Conservation (phyloP, 2,797 vertebrate genomes). For the Artibeus jamaicensis region DNA sequence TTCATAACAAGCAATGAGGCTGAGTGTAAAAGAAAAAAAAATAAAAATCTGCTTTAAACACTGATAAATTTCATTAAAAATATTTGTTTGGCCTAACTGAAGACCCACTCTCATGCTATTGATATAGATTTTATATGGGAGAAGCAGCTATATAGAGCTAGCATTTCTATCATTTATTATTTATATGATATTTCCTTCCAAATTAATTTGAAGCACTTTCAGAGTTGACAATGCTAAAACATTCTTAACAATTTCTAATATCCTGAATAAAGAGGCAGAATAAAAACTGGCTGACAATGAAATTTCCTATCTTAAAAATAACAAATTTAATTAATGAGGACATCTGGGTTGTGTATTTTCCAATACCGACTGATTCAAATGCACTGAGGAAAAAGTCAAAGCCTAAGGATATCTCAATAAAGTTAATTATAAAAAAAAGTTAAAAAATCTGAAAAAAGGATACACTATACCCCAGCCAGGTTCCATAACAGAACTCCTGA, state of each 20-base stretch:
- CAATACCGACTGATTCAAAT: not conserved
- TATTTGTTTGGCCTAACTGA: not conserved
- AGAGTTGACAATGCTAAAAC: not conserved
- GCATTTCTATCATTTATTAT: not conserved
- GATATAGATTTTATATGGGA: not conserved
- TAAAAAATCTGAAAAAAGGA: not conserved
- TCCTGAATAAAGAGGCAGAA: not conserved
- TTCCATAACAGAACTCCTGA: not conserved
- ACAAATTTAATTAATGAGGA: not conserved
- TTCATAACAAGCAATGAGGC: not conserved
- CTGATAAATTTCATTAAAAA: not conserved
- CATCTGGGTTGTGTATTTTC: not conserved
- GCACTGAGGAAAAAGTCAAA: not conserved
- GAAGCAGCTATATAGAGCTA: not conserved
- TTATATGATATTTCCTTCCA: not conserved
- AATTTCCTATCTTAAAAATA: not conserved
- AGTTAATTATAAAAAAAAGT: not conserved
- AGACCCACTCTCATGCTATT: not conserved
- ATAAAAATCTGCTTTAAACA: not conserved
- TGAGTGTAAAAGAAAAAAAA: not conserved
- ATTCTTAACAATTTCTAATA: constrained; percentile 12
- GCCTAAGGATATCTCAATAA: not conserved
- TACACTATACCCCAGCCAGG: not conserved
- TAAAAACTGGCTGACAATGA: not conserved
- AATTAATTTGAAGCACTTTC: not conserved